Conservation (phyloP, 2,888 invertebrate genomes). For the Zonitis immaculata region DNA sequence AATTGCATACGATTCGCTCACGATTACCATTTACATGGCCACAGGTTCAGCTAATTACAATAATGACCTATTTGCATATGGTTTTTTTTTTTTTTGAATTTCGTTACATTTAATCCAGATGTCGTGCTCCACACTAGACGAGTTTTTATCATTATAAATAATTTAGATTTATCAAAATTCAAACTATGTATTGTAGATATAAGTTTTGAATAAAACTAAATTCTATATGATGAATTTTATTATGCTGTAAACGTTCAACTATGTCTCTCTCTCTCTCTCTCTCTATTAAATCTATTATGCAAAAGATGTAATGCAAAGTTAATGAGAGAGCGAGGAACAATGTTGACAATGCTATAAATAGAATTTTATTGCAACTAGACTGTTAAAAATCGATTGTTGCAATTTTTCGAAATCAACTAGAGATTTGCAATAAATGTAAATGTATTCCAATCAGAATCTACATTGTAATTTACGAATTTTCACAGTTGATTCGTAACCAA, state of each 20-base stretch:
- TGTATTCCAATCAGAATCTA: background rate
- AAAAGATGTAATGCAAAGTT: background rate
- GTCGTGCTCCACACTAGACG: background rate
- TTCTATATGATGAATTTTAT: no score
- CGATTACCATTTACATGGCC: conserved; percentile 39
- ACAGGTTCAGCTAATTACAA: conserved; percentile 34
- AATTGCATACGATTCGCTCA: conserved; percentile 30
- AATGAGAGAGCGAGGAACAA: background rate
- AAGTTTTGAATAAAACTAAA: no score
- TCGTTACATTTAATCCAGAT: conserved; percentile 20
- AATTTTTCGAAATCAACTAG: background rate
- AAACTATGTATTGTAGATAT: no score
- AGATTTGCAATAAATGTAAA: background rate
- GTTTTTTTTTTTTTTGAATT: no score
- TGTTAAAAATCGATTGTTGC: background rate
- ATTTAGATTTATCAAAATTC: no score
- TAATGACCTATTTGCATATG: conserved; percentile 34
- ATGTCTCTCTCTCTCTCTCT: no score
- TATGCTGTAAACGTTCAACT: background rate
- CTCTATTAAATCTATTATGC: background rate
- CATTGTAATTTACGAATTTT: background rate
- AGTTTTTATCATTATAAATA: no score
- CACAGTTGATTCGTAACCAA: background rate
- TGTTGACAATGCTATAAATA: background rate
- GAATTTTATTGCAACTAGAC: background rate